Evolutionary conservation across 2,888 invertebrate species (phyloP), one percentile per base, ranked within the genome.

Genomic region (Mechanitis mazaeus): DNA sequence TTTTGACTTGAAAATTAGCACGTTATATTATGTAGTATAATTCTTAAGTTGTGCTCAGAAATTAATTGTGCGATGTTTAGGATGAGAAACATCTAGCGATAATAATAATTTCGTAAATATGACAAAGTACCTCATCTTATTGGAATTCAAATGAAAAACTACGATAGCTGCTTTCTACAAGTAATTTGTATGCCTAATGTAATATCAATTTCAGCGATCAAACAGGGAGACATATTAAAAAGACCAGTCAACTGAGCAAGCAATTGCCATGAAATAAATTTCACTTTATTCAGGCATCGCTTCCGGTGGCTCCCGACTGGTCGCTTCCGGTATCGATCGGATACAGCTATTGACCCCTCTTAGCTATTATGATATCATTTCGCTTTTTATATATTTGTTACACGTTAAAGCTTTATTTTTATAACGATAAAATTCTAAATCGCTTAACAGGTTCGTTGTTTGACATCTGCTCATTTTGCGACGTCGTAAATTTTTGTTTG

Each of bases 21-120:
- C 68, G 3, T 42, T 42, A 42, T 42, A 42, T 42, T 42, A 42
- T 68, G 68, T 72, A 73, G 77, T 72, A 69, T 66, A 64, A 68
- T 59, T 59, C 62, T 66, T 68, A 50, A 50, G 28, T 9, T 28
- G 2, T 9, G 2, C 61, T 66, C 78, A 76, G 77, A 77, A 83
- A 82, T 85, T 84, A 82, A 83, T 83, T 84, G 81, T 83, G 83
- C 74, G 80, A 83, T 80, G 83, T 84, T 84, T 79, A 76, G 77
- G 75, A 65, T 74, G 72, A 73, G 73, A 67, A 71, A 70, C 71
- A 74, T 71, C 73, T 73, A 74, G 75, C 79, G 80, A 82, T 80
- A 1, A 35, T 5, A 2, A 5, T 2, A 35, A 35, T 35, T 35
- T 35, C 35, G 35, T 35, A 35, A 35, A 35, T 35, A 20, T 6